Base-by-base conservation (phyloP, 2,888 invertebrate species). In the Mimumesa dahlbomi region DNA sequence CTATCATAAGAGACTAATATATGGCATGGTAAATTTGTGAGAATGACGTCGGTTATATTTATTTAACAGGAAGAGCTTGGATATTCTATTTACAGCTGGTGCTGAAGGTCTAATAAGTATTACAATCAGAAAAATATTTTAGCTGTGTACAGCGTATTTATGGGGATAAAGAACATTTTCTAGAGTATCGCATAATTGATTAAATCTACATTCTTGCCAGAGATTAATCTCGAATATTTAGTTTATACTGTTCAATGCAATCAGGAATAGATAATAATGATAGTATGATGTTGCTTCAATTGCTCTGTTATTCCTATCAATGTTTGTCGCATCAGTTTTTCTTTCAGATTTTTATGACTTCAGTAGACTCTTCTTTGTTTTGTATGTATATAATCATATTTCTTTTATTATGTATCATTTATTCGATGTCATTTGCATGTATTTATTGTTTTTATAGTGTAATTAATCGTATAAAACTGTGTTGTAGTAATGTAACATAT, bases 21-120 rank as follows among this genome's bases (percentile, higher is more conserved):
- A n/a, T n/a, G n/a, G n/a, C n/a, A n/a, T n/a, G n/a, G n/a, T n/a
- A n/a, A n/a, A n/a, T n/a, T n/a, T n/a, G n/a, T n/a, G n/a, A n/a
- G 19, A 61, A 46, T 53, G 36, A 43, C 46, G 43, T 52, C 6
- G n/a, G n/a, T n/a, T n/a, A n/a, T n/a, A n/a, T n/a, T n/a, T n/a
- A n/a, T n/a, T n/a, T n/a, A n/a, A n/a, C n/a, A n/a, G n/a, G n/a
- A n/a, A n/a, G n/a, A n/a, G n/a, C n/a, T n/a, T n/a, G n/a, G n/a
- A n/a, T n/a, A n/a, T n/a, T n/a, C n/a, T n/a, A n/a, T n/a, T n/a
- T n/a, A n/a, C n/a, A n/a, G n/a, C n/a, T n/a, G n/a, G n/a, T n/a
- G n/a, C n/a, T n/a, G n/a, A n/a, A n/a, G n/a, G n/a, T n/a, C n/a
- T n/a, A n/a, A n/a, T n/a, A n/a, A n/a, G n/a, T n/a, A n/a, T n/a